Conservation (phyloP, 2,113 vertebrate species). For the Oreotragus oreotragus region DNA sequence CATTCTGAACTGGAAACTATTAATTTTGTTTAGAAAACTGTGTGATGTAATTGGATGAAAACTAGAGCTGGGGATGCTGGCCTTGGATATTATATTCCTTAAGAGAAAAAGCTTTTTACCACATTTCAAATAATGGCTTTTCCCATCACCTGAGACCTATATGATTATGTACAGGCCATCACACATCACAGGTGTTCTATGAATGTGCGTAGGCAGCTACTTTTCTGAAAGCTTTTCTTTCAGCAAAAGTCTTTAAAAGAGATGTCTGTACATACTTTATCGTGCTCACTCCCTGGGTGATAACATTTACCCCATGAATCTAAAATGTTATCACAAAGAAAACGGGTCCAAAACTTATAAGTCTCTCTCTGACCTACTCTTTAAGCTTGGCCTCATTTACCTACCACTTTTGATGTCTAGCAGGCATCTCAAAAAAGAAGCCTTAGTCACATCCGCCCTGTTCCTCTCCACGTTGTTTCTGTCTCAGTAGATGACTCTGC, state of each 20-base stretch:
- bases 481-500: neutral
- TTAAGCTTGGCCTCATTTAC: neutral
- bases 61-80: neutral
- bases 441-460: neutral
- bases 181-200: neutral
- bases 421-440: neutral
- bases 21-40: neutral
- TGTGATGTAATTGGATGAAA: neutral
- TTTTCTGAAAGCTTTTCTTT: neutral
- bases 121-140: neutral
- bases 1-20: neutral
- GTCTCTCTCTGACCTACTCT: neutral
- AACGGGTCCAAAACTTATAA: neutral
- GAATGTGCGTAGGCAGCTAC: neutral
- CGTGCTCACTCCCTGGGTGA: too few relatives aligned
- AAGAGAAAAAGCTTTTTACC: neutral
- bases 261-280: neutral
- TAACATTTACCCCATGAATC: neutral
- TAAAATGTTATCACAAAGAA: neutral
- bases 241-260: neutral
- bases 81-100: neutral
- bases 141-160: neutral
- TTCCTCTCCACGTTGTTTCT: neutral
- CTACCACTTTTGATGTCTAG: neutral
- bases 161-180: neutral